Conservation (phyloP, 35 echinoderm and acorn worm genomes). For the Anneissia japonica region DNA sequence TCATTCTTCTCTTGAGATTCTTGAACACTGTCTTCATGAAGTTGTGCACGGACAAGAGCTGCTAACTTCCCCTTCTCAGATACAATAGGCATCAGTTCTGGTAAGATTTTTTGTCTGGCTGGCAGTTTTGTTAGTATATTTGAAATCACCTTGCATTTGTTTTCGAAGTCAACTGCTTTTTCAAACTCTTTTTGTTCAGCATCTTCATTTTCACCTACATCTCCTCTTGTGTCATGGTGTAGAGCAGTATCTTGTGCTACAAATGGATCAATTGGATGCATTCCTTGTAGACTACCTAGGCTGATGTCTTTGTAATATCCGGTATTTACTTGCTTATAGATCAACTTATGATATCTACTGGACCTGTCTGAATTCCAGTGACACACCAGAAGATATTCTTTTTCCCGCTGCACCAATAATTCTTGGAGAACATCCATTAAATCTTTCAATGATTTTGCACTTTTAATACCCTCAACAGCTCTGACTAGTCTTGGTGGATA, state of each 20-base stretch:
- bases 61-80: background rate
- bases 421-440: background rate
- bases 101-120: background rate
- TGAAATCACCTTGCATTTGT: background rate
- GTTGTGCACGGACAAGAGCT: background rate
- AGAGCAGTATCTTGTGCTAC: background rate
- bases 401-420: background rate
- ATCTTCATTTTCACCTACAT: background rate
- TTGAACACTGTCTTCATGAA: background rate
- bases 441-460: background rate
- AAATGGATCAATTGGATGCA: background rate
- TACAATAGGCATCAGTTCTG: background rate
- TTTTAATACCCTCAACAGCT: constrained; percentile 5
- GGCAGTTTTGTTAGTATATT: background rate
- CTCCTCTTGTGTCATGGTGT: background rate
- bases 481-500: constrained; percentile 18
- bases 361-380: constrained; percentile 5
- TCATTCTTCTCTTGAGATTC: background rate
- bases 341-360: background rate
- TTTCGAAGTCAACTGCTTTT: background rate
- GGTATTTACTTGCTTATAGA: background rate
- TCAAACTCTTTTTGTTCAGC: background rate
- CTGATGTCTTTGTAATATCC: background rate
- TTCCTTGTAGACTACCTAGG: background rate
- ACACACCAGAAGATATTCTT: constrained; percentile 16